Conservation (phyloP, 2,888 invertebrate species). For the Drosophila lacicola region DNA sequence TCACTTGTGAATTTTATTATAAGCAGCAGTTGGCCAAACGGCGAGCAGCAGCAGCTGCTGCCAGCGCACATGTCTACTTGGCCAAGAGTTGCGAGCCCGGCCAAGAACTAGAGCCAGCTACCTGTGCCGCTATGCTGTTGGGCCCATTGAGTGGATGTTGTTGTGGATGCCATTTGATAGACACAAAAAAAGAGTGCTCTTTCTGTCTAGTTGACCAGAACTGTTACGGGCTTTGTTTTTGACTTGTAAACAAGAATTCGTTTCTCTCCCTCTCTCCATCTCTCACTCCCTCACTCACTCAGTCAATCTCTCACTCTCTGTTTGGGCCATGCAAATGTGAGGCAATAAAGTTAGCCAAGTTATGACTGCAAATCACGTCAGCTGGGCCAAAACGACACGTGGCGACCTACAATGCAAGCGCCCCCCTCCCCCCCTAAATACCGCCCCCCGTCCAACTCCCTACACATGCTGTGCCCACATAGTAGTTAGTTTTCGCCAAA, state of each 20-base stretch:
- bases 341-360: conserved; percentile 67
- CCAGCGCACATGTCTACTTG: conserved; percentile 31
- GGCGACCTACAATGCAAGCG: conserved; percentile 60
- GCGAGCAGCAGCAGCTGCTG: conserved; percentile 43
- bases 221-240: conserved; percentile 68
- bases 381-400: conserved; percentile 54
- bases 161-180: conserved; percentile 17
- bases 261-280: background rate
- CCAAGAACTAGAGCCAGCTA: conserved; percentile 38
- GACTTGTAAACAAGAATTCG: conserved; percentile 67
- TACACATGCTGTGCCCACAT: background rate
- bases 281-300: background rate
- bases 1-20: conserved; percentile 48
- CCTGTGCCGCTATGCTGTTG: conserved; percentile 24
- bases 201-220: conserved; percentile 41
- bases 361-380: conserved; percentile 76
- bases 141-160: conserved; percentile 39
- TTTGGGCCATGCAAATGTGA: conserved; percentile 64
- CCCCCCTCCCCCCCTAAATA: background rate
- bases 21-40: conserved; percentile 43
- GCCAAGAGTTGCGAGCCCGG: conserved; percentile 18
- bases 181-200: no score
- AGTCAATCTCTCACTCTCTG: conserved; percentile 27
- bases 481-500: conserved; percentile 36
- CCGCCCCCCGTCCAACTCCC: no score